Percentiles rank a stretch among this genome's conserved stretches.
phyloP scores from a whole-genome alignment of 2,113 vertebrate species.

The Psettodes erumei region DNA sequence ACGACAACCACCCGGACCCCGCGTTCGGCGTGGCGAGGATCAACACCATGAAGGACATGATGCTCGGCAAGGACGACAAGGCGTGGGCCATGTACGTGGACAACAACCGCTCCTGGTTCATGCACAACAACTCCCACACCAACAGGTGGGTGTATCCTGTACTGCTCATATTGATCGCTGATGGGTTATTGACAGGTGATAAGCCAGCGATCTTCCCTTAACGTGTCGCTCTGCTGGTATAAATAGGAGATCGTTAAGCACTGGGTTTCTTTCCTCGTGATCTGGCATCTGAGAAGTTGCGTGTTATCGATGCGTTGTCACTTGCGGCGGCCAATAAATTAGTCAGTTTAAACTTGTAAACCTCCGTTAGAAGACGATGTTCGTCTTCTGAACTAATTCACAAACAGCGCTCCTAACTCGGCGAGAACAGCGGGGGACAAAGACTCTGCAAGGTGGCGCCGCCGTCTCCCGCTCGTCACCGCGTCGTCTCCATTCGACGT shows the following conservation, averaged over 20 bases:
- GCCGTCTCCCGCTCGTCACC: background rate
- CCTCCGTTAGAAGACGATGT: background rate
- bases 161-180: background rate
- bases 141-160: constrained; percentile 84
- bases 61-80: constrained; percentile 97
- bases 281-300: no score
- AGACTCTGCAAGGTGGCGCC: background rate
- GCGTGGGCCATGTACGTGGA: constrained; percentile 99
- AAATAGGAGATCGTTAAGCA: no score
- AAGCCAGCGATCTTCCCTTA: no score
- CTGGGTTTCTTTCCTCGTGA: no score
- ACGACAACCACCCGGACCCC: constrained; percentile 97
- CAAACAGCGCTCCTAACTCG: background rate
- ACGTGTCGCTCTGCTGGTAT: no score
- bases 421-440: constrained; percentile 7
- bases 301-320: background rate
- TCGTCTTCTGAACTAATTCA: background rate
- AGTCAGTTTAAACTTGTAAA: background rate
- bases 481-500: constrained; percentile 1
- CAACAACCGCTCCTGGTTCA: constrained; percentile 99
- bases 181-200: background rate
- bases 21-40: constrained; percentile 96
- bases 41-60: constrained; percentile 94
- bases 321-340: background rate
- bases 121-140: constrained; percentile 99